Percentiles rank a stretch among this genome's conserved stretches.
phyloP scores from a whole-genome alignment of 1,140 invertebrate species.

The Diploscapter pachys region DNA sequence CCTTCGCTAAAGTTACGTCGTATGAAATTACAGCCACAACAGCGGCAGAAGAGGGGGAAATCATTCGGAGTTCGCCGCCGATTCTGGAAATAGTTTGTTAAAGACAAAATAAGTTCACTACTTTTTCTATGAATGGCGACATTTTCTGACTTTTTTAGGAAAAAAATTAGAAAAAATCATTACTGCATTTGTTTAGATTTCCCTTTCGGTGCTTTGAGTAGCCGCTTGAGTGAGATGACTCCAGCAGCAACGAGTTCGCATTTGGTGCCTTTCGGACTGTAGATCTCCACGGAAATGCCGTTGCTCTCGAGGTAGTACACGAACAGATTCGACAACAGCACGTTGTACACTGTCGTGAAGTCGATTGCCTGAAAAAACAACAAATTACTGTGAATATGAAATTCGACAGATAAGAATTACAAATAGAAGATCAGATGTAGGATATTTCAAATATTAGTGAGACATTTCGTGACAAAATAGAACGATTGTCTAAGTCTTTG shows the following conservation, averaged over 20 bases:
- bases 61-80: too few relatives aligned
- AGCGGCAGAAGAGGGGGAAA: too few relatives aligned
- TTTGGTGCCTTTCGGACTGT: constrained; percentile 31
- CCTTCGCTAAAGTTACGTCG: neutral
- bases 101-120: constrained; percentile 3
- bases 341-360: constrained; percentile 47
- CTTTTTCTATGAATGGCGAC: neutral
- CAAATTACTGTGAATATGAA: constrained; percentile 11
- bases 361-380: constrained; percentile 24
- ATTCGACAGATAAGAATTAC: constrained; percentile 17
- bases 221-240: constrained; percentile 16
- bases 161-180: neutral
- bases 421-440: neutral
- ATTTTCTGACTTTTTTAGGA: neutral
- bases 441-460: too few relatives aligned
- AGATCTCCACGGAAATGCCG: constrained; percentile 44
- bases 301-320: constrained; percentile 55
- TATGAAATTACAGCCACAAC: neutral
- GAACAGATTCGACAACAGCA: constrained; percentile 51
- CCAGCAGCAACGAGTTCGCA: constrained; percentile 34
- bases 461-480: too few relatives aligned
- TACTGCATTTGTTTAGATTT: neutral
- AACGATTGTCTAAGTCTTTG: too few relatives aligned
- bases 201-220: constrained; percentile 9
- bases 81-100: neutral